Conservation (phyloP, 2,797 vertebrate species). For the Enteromius viviparus region DNA sequence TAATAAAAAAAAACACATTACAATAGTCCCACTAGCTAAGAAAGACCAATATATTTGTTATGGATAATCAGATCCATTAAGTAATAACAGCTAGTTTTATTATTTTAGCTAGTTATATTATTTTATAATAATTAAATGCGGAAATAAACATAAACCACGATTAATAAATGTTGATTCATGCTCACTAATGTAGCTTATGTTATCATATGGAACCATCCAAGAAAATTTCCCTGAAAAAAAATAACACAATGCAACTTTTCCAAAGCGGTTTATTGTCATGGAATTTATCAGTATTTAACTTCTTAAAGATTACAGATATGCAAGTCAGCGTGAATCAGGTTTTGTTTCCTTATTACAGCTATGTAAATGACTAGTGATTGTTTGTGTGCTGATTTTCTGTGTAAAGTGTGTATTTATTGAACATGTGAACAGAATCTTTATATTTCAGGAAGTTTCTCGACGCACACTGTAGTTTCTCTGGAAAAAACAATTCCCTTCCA, state of each 20-base stretch:
- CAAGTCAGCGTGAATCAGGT: not conserved
- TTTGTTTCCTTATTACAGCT: constrained; percentile 17
- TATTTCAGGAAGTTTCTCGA: constrained; percentile 6
- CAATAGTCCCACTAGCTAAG: not conserved
- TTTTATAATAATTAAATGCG: not conserved
- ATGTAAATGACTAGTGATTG: constrained; percentile 4
- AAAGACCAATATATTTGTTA: not conserved
- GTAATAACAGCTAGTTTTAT: not conserved
- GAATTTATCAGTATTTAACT: constrained; percentile 16
- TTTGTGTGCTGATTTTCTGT: not conserved
- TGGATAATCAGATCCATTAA: not conserved
- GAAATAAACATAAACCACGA: not conserved
- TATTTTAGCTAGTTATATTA: not conserved
- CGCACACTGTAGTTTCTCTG: not conserved
- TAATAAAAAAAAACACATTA: not conserved
- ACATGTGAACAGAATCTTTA: not conserved
- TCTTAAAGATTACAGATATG: constrained; percentile 42
- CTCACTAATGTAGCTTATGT: not conserved
- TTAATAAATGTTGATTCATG: not conserved
- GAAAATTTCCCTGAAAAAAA: not conserved
- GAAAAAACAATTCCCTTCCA: not conserved
- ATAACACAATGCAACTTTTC: constrained; percentile 21
- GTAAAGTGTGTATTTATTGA: constrained; percentile 16
- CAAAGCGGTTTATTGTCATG: constrained; percentile 50
- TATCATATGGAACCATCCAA: not conserved